Evolutionary conservation across 1,140 invertebrate species (phyloP).

Genomic region (Meloidogyne chitwoodi): DNA sequence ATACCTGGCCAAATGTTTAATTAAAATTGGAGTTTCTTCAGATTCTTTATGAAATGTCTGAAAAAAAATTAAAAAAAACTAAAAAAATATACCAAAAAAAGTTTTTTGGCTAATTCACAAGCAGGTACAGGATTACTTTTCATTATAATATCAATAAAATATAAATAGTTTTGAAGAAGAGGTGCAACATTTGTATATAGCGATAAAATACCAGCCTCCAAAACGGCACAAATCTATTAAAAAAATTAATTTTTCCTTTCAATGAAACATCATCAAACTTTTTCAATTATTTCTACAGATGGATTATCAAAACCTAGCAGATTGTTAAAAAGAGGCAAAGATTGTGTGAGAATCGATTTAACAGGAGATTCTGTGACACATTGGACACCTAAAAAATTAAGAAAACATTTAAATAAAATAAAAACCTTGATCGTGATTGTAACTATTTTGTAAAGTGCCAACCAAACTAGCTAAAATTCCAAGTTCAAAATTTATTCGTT

Average conservation of each 20-base stretch:
- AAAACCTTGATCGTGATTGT: background rate
- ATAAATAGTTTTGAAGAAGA: conserved; percentile 3
- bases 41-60: conserved; percentile 20
- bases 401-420: background rate
- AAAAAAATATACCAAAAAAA: conserved; percentile 9
- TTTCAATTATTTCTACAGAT: conserved; percentile 3
- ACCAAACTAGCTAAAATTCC: conserved; percentile 13
- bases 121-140: conserved; percentile 9
- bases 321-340: conserved; percentile 19
- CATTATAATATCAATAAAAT: conserved; percentile 17
- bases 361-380: background rate
- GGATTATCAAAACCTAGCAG: background rate
- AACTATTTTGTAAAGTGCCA: background rate
- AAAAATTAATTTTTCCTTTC: background rate
- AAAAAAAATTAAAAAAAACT: background rate
- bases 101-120: conserved; percentile 19
- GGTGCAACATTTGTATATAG: conserved; percentile 11
- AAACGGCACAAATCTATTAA: conserved; percentile 16
- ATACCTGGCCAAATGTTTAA: conserved; percentile 11
- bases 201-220: conserved; percentile 2
- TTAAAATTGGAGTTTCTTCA: conserved; percentile 5
- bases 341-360: conserved; percentile 5
- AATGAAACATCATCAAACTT: too few relatives aligned
- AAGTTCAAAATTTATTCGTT: conserved; percentile 14
- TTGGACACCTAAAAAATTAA: background rate